Evolutionary conservation across 2,113 vertebrate species (phyloP).

Genomic region (Tychaedon coryphoeus): DNA sequence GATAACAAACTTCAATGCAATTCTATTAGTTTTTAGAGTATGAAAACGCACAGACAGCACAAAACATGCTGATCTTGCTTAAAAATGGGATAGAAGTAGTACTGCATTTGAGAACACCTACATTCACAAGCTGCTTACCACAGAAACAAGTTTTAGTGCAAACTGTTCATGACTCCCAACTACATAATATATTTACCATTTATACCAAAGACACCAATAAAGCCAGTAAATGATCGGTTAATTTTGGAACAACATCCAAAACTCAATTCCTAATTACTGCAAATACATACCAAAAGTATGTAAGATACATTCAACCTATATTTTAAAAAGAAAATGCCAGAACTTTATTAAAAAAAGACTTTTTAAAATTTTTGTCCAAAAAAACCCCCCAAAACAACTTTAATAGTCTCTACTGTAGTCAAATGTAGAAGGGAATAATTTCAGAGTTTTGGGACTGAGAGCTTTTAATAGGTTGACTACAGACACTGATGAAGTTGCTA

Average conservation of each 20-base stretch:
- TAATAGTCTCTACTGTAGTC: neutral
- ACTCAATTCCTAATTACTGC: neutral
- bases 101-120: neutral
- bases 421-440: neutral
- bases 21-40: neutral
- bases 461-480: neutral
- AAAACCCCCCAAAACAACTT: fast-evolving
- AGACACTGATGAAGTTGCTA: neutral
- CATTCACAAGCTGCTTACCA: neutral
- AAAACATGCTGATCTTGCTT: neutral
- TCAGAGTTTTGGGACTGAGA: neutral
- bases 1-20: neutral
- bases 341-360: neutral
- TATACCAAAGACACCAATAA: neutral
- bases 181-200: neutral
- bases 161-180: fast-evolving
- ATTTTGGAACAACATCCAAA: neutral
- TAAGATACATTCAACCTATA: neutral
- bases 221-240: neutral
- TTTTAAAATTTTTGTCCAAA: neutral
- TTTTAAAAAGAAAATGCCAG: neutral
- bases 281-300: neutral
- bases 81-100: neutral
- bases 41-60: neutral
- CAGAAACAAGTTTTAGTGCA: neutral